A percentile compares a stretch with the other conserved stretches of the same genome.
Evolutionary conservation across 1,140 invertebrate species (phyloP).

Genomic region (Drosophila bifasciata): DNA sequence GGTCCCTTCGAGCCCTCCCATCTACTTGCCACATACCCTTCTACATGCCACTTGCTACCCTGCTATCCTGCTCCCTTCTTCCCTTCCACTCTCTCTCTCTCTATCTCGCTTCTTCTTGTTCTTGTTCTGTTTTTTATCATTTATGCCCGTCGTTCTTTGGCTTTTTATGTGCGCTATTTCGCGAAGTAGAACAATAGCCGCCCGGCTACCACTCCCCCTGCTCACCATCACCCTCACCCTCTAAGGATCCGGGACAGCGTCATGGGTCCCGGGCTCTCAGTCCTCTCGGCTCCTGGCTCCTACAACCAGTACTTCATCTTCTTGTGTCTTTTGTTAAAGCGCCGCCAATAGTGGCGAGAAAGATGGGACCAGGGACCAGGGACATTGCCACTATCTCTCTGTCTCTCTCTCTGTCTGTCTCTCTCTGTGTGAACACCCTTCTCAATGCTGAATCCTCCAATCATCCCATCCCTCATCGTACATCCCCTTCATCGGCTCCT

Average conservation of each 20-base stretch:
- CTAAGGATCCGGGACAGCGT: background rate
- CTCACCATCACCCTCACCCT: conserved; percentile 7
- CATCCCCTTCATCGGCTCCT: conserved; percentile 21
- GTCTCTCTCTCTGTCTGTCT: background rate
- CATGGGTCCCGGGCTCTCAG: conserved; percentile 8
- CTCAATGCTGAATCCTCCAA: background rate
- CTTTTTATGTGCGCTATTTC: conserved; percentile 80
- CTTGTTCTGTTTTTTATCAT: conserved; percentile 43
- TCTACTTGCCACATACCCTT: no score
- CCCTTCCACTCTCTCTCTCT: no score
- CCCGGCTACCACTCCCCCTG: conserved; percentile 20
- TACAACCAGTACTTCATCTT: conserved; percentile 31
- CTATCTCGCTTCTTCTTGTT: no score
- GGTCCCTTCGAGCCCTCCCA: no score
- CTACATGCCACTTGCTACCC: no score
- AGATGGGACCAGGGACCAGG: conserved; percentile 1
- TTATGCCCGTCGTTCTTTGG: conserved; percentile 57
- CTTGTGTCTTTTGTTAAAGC: conserved; percentile 59
- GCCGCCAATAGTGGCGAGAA: background rate
- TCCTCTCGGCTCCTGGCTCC: conserved; percentile 23
- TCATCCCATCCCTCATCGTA: background rate
- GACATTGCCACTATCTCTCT: background rate
- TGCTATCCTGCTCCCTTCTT: no score
- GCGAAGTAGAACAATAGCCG: conserved; percentile 77
- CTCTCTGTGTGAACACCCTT: background rate